Percentiles rank a stretch among this genome's conserved stretches.
Conservation (phyloP, 1,140 invertebrate species). For the Tetraneura akinire region DNA sequence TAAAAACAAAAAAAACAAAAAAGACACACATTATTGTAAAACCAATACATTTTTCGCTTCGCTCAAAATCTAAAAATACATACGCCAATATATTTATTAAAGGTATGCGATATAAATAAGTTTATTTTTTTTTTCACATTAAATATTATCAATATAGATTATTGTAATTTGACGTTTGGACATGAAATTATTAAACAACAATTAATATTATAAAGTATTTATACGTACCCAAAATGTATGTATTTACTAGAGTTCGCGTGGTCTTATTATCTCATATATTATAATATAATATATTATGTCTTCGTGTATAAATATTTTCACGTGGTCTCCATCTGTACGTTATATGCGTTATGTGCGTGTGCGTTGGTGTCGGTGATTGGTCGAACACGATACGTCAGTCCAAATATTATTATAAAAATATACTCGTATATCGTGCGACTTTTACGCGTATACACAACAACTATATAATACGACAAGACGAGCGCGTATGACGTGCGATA, state of each 20-base stretch:
- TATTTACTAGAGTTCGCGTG: no score
- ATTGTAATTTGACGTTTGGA: no score
- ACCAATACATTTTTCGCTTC: no score
- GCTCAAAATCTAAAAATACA: no score
- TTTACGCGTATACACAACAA: neutral
- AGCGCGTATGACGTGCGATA: neutral
- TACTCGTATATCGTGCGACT: neutral
- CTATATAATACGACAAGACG: neutral
- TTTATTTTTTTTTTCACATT: no score
- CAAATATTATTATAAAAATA: conserved; percentile 13
- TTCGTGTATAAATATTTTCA: neutral
- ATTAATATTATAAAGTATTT: no score
- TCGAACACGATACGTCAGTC: neutral
- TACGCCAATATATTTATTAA: no score
- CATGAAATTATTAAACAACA: no score
- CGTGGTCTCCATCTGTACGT: neutral
- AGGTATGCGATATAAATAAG: no score
- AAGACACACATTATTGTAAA: no score
- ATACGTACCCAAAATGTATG: neutral
- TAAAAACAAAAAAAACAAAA: no score
- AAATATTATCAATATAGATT: no score
- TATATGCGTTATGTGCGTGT: neutral
- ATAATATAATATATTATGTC: neutral
- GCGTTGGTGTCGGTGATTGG: neutral
- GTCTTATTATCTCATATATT: neutral